phyloP scores from a whole-genome alignment of 2,113 vertebrate genomes.

The Chaetodon auriga region DNA sequence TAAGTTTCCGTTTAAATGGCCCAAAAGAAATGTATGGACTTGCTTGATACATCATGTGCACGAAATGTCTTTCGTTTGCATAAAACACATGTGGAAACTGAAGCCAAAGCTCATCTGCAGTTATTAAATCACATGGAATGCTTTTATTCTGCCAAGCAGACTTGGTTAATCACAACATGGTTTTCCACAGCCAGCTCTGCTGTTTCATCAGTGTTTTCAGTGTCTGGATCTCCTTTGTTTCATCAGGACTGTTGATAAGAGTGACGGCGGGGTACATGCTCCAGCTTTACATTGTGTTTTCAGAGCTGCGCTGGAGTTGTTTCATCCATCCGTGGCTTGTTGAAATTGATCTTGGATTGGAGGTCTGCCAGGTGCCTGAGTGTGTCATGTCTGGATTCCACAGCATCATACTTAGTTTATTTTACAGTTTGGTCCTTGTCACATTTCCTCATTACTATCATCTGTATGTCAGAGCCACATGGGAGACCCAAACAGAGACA shows the following conservation, averaged over 20 bases:
- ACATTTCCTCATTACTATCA: constrained; percentile 2
- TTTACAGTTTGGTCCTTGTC: constrained; percentile 22
- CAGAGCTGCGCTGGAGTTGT: not conserved
- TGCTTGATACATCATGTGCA: constrained; percentile 5
- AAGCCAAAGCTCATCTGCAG: constrained; percentile 17
- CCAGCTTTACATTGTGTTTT: constrained; percentile 2
- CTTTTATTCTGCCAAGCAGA: constrained; percentile 44
- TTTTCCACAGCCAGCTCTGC: not conserved
- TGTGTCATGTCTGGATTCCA: constrained; percentile 38
- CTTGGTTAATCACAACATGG: constrained; percentile 23
- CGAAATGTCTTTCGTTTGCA: constrained; percentile 20
- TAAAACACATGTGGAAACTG: constrained; percentile 31
- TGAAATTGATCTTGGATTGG: constrained; percentile 37
- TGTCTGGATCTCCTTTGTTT: constrained; percentile 42
- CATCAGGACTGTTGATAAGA: constrained; percentile 20
- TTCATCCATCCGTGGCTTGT: constrained; percentile 34
- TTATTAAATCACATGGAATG: constrained; percentile 44
- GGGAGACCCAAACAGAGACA: constrained; percentile 16
- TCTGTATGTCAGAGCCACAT: not conserved
- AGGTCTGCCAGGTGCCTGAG: constrained; percentile 24
- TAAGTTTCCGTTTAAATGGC: not conserved
- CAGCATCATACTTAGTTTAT: constrained; percentile 27
- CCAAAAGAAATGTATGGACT: constrained; percentile 15
- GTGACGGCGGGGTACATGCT: not conserved
- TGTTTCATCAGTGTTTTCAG: constrained; percentile 21